Evolutionary conservation across 2,113 vertebrate genomes (phyloP).

Genomic region (Ptyas mucosa): DNA sequence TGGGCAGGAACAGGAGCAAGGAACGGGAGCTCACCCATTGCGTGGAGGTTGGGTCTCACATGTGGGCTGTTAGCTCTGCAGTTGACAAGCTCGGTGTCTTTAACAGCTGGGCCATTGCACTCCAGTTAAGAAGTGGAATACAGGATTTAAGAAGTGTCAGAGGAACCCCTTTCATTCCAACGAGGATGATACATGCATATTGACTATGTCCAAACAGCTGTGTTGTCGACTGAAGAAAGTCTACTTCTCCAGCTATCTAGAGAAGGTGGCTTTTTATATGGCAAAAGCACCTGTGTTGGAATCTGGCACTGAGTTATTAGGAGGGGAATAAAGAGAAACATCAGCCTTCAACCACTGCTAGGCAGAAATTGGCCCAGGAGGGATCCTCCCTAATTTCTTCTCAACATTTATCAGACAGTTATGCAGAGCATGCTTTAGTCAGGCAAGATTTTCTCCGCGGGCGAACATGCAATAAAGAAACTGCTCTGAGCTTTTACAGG

Average conservation of each 20-base stretch:
- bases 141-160: conserved; percentile 19
- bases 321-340: not conserved
- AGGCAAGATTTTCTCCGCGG: not conserved
- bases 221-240: not conserved
- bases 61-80: not conserved
- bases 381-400: not conserved
- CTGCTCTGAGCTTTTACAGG: not conserved
- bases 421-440: not conserved
- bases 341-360: not conserved
- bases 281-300: not conserved
- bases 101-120: not conserved
- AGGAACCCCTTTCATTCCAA: conserved; percentile 19
- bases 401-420: not conserved
- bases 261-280: not conserved
- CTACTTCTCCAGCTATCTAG: not conserved
- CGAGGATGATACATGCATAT: not conserved
- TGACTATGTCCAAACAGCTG: fast-evolving
- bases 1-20: not conserved
- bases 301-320: too few species aligned
- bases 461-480: not conserved
- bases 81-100: not conserved
- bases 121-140: not conserved
- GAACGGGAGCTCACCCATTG: not conserved
- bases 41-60: not conserved
- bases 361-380: not conserved